Evolutionary conservation across 2,797 vertebrate genomes (phyloP), one percentile per base, ranked within the genome.

Genomic region (Pantherophis vulpinus): DNA sequence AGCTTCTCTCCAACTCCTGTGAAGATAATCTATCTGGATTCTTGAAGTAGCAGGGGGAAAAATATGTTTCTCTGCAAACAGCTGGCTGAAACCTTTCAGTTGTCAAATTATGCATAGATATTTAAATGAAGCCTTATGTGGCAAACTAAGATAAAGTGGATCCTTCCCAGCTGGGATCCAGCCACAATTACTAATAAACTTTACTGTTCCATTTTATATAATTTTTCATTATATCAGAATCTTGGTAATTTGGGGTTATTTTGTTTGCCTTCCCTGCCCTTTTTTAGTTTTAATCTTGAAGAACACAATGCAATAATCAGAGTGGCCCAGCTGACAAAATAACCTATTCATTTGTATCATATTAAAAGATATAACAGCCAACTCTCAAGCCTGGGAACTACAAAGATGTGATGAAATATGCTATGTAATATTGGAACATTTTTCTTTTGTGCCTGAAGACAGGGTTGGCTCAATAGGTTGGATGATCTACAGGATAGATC

Each of bases 61-160:
- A 93, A 95, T 92, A 79, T 83, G 27, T 87, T 51, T 94, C 59
- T 94, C 54, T 93, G 12, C 66, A 93, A 96, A 94, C 96, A 97
- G 94, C 95, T 97, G 96, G 93, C 94, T 93, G 95, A 93, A 96
- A 97, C 96, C 87, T 95, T 97, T 97, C 93, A 95, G 95, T 96
- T 95, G 95, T 93, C 92, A 95, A 96, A 97, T 96, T 96, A 97
- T 96, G 94, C 94, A 95, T 37, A 96, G 95, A 93, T 74, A 96
- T 97, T 97, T 95, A 97, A 97, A 97, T 96, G 93, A 94, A 86
- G 56, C 95, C 97, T 96, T 96, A 95, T 79, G 56, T 88, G 88
- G 74, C 87, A 90, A 91, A 92, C 86, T 95, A 91, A 94, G 94
- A 96, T 96, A 94, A 96, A 97, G 90, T 37, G 91, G 95, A 94